Evolutionary conservation across 2,797 vertebrate species (phyloP).

Genomic region (Neostethus bicornis): DNA sequence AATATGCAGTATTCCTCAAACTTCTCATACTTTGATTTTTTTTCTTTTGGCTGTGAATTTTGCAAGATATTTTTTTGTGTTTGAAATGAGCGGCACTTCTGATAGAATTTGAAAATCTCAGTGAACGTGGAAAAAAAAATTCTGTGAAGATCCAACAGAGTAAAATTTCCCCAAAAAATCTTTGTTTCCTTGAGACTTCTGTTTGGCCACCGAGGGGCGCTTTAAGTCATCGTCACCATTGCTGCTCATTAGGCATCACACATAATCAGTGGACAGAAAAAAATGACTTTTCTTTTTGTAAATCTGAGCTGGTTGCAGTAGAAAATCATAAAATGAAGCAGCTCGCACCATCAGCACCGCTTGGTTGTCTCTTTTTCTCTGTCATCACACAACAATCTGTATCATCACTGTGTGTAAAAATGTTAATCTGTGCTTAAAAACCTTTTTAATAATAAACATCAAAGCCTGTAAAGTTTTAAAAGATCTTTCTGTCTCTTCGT

Average conservation of each 20-base stretch:
- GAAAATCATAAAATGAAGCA: conserved; percentile 3
- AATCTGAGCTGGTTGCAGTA: not conserved
- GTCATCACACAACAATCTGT: conserved; percentile 7
- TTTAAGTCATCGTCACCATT: conserved; percentile 4
- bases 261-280: conserved; percentile 12
- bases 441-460: conserved; percentile 15
- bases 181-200: not conserved
- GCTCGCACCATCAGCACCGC: conserved; percentile 41
- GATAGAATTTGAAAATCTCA: no score
- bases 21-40: no score
- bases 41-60: no score
- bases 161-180: no score
- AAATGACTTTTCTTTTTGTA: conserved; percentile 51
- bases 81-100: not conserved
- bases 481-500: conserved; percentile 4
- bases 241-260: conserved; percentile 26
- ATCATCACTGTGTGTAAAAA: conserved; percentile 11
- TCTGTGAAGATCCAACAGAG: no score
- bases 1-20: no score
- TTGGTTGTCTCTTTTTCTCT: conserved; percentile 6
- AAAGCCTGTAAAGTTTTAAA: conserved; percentile 7
- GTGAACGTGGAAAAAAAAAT: no score
- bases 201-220: not conserved
- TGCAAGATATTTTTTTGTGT: not conserved
- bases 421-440: not conserved